These are phyloP conservation scores for Oryctes rhinoceros DNA, from an alignment of 1,140 invertebrate species.

Conservation along the genomic window DNA sequence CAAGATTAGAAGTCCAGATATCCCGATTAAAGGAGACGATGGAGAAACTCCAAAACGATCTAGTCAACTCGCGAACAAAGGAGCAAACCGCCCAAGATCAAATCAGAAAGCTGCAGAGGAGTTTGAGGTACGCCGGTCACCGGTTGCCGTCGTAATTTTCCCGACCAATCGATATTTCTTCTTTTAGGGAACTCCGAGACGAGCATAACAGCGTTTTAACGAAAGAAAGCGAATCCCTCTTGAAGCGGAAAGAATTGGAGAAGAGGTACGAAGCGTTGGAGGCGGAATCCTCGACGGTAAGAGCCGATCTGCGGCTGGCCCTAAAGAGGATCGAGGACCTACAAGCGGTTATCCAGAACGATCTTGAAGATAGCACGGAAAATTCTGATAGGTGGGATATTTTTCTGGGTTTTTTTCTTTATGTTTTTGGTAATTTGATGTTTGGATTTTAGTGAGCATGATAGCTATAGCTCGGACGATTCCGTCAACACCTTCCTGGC, in stretches of 20 bases:
- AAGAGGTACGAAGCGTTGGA: slow-evolving; percentile 74
- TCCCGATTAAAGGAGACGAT: slow-evolving; percentile 83
- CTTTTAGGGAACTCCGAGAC: slow-evolving; percentile 73
- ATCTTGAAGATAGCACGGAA: slow-evolving; percentile 71
- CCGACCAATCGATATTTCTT: background rate
- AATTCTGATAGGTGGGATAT: slow-evolving; percentile 69
- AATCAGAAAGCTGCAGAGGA: slow-evolving; percentile 75
- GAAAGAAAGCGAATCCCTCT: slow-evolving; percentile 76
- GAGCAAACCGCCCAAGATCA: slow-evolving; percentile 82
- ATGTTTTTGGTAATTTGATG: background rate
- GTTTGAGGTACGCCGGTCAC: slow-evolving; percentile 55
- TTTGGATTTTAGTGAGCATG: slow-evolving; percentile 63
- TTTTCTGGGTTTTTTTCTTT: background rate
- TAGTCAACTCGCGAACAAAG: slow-evolving; percentile 72
- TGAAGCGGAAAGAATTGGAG: slow-evolving; percentile 74
- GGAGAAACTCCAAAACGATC: slow-evolving; percentile 80
- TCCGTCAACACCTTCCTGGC: slow-evolving; percentile 68
- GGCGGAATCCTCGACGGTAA: slow-evolving; percentile 69
- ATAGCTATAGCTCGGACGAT: slow-evolving; percentile 69
- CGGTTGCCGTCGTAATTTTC: background rate
- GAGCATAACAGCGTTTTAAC: slow-evolving; percentile 71
- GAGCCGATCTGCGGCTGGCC: slow-evolving; percentile 80
- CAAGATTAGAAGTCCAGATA: slow-evolving; percentile 85
- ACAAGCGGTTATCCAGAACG: slow-evolving; percentile 83
- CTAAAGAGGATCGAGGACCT: slow-evolving; percentile 85